phyloP scores from a whole-genome alignment of 1,140 invertebrate species.

The Oedothorax gibbosus region DNA sequence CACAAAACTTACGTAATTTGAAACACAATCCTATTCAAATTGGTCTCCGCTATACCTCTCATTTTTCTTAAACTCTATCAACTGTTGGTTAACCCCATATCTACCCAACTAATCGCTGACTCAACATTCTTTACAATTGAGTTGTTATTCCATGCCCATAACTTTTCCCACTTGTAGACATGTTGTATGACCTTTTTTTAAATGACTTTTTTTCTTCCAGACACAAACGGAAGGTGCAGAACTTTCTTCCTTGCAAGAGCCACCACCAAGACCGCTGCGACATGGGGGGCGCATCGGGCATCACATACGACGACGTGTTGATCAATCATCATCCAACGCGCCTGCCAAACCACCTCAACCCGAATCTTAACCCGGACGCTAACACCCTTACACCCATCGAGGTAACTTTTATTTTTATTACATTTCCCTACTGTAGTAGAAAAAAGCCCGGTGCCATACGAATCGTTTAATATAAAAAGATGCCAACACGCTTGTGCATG shows the following conservation, averaged over 20 bases:
- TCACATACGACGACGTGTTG: conserved; percentile 63
- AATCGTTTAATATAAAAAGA: too few species aligned
- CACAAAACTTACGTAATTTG: too few species aligned
- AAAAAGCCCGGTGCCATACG: too few species aligned
- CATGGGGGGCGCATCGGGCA: conserved; percentile 50
- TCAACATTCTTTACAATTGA: too few species aligned
- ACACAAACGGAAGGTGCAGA: conserved; percentile 63
- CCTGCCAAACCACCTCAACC: conserved; percentile 61
- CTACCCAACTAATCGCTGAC: too few species aligned
- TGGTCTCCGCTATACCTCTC: too few species aligned
- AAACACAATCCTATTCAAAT: too few species aligned
- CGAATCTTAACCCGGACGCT: conserved; percentile 24
- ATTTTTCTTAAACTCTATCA: too few species aligned
- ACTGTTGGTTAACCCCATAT: too few species aligned
- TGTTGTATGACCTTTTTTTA: conserved; percentile 2
- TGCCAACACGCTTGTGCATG: too few species aligned
- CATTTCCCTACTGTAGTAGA: too few species aligned
- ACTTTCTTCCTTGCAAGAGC: conserved; percentile 63
- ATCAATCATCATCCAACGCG: conserved; percentile 63
- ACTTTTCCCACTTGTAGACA: background rate
- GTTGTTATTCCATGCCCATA: too few species aligned
- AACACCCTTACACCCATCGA: conserved; percentile 62
- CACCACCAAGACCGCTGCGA: conserved; percentile 60
- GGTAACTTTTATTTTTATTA: conserved; percentile 46
- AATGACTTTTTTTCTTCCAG: conserved; percentile 34